Conservation (phyloP, 2,113 vertebrate genomes). For the Nymphicus hollandicus region DNA sequence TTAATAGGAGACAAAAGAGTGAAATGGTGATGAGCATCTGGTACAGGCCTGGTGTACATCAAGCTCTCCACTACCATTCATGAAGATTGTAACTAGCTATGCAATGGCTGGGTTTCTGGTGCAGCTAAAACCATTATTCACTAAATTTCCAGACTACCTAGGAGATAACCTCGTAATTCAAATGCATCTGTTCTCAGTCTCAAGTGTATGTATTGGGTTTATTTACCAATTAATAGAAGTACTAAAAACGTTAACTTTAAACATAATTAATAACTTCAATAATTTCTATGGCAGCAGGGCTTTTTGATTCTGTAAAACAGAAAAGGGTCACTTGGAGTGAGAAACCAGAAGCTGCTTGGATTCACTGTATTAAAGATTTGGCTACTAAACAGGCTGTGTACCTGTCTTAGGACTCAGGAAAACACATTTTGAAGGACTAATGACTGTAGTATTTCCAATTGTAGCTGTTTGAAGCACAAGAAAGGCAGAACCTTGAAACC, state of each 20-base stretch:
- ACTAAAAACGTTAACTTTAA: background rate
- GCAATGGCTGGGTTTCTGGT: background rate
- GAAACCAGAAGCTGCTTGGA: background rate
- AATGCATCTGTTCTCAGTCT: background rate
- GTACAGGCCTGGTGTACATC: background rate
- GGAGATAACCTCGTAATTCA: background rate
- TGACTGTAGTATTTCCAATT: conserved; percentile 9
- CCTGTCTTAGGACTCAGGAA: background rate
- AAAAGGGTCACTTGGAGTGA: background rate
- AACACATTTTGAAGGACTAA: conserved; percentile 39
- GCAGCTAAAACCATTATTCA: background rate
- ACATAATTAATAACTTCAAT: background rate
- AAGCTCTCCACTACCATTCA: background rate
- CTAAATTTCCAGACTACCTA: background rate
- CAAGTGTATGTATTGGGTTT: background rate
- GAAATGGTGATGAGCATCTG: background rate
- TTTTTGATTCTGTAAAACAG: background rate
- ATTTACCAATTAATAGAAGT: background rate
- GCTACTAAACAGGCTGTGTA: background rate
- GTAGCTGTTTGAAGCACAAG: conserved; percentile 1
- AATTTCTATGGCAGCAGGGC: background rate
- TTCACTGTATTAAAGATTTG: background rate
- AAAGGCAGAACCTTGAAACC: conserved; percentile 18
- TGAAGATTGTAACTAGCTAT: background rate
- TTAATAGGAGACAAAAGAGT: background rate